phyloP scores from a whole-genome alignment of 2,888 invertebrate genomes.

The Tetheella fluctuosa region DNA sequence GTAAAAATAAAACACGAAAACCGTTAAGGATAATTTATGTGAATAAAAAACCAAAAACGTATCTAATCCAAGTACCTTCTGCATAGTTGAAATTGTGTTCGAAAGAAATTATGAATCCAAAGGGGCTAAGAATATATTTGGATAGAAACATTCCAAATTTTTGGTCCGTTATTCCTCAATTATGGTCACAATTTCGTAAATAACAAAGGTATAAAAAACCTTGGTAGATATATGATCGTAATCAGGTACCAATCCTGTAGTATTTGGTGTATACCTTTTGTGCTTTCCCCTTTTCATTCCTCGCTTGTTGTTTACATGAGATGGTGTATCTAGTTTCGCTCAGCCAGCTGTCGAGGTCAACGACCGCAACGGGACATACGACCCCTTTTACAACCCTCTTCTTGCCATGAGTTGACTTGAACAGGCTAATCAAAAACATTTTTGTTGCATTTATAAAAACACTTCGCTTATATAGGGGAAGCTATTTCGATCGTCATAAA shows the following conservation, averaged over 20 bases:
- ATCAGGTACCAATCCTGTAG: background rate
- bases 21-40: too few relatives aligned
- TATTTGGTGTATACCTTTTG: background rate
- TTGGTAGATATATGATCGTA: background rate
- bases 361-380: constrained; percentile 52
- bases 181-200: too few relatives aligned
- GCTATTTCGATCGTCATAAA: background rate
- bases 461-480: background rate
- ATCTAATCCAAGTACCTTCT: too few relatives aligned
- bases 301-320: constrained; percentile 20
- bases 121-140: too few relatives aligned
- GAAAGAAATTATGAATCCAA: too few relatives aligned
- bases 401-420: background rate
- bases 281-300: constrained; percentile 15
- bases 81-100: too few relatives aligned
- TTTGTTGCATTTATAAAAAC: background rate
- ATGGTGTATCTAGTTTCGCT: background rate
- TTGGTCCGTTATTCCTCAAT: too few relatives aligned
- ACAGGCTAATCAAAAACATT: background rate
- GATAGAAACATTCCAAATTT: too few relatives aligned
- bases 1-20: too few relatives aligned
- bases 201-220: too few relatives aligned
- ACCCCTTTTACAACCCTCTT: constrained; percentile 51
- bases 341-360: constrained; percentile 71
- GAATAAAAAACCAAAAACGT: too few relatives aligned